Percentiles rank a stretch among this genome's conserved stretches.
These are phyloP conservation scores for Aplysina aerophoba DNA, from an alignment of 37 sponge, comb jelly and placozoan genomes.

Conservation along the genomic window DNA sequence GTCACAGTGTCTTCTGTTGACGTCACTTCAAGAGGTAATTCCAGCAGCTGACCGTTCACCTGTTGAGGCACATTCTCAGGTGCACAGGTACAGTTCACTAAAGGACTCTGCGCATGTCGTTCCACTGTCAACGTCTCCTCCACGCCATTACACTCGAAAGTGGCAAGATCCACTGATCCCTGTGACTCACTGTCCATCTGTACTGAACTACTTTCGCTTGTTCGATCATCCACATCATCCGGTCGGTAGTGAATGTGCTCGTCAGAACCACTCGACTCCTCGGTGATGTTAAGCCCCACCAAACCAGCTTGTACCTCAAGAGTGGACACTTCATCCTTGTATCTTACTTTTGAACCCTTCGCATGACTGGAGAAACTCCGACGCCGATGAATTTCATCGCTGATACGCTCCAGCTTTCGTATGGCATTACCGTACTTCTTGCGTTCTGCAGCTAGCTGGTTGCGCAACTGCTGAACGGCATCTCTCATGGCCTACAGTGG, in stretches of 20 bases:
- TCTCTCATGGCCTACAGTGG: neutral
- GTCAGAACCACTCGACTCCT: neutral
- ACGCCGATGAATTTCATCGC: neutral
- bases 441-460: neutral
- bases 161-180: too few relatives aligned
- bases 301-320: neutral
- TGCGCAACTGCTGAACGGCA: neutral
- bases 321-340: neutral
- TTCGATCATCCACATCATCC: neutral
- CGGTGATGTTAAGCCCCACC: neutral
- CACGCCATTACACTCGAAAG: too few relatives aligned
- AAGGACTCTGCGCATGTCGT: too few relatives aligned
- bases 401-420: neutral
- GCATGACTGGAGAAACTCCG: neutral
- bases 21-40: too few relatives aligned
- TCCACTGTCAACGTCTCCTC: too few relatives aligned
- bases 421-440: neutral
- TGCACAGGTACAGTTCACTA: too few relatives aligned
- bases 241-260: constrained; percentile 20
- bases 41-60: too few relatives aligned
- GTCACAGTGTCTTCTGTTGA: too few relatives aligned
- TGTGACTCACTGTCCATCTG: too few relatives aligned
- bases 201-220: neutral
- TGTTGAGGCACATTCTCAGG: too few relatives aligned
- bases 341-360: neutral